Evolutionary conservation across 2,797 vertebrate genomes (phyloP), one percentile per base, ranked within the genome.

Genomic region (Protosalanx chinensis): DNA sequence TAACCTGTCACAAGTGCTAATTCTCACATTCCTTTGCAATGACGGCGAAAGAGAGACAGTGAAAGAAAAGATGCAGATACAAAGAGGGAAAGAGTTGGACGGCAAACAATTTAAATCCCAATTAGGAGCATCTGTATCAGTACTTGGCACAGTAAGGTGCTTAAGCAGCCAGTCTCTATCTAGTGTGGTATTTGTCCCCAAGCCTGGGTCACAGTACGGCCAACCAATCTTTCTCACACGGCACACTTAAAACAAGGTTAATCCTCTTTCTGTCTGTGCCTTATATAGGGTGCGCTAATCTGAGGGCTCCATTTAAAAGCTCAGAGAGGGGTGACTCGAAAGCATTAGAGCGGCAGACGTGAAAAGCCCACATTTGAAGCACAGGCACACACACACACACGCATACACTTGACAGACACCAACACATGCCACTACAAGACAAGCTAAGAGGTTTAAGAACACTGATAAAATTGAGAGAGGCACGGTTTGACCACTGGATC

Each of bases 121-220:
- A 81, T 84, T 78, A 84, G 80, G 81, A 87, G 78, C 84, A 82
- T 87, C 84, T 88, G 85, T 80, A 80, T 79, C 81, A 79, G 80
- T 84, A 84, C 79, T 80, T 84, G 86, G 87, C 85, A 79, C 81
- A 12, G 73, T 16, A n/a, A 66, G 82, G 82, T 86, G 85, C 81
- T 90, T 91, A 86, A 88, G 82, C 83, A 82, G 86, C 78, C 78
- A 81, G 84, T 88, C 87, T 84, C 82, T 84, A 84, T 86, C 87
- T 84, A 83, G 79, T 77, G 73, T 41, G 63, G 84, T 78, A 79
- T 79, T 83, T 82, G 85, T 85, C 81, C 62, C 81, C 82, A 83
- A 86, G 84, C 80, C 76, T 79, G 81, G 74, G 88, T 88, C 81
- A 61, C 58, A 30, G n/a, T 68, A 67, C 85, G 86, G 89, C 88